A percentile compares a stretch with the other conserved stretches of the same genome.
These are phyloP conservation scores for Drosophila parthenogenetica DNA, from an alignment of 2,888 invertebrate species.

Conservation along the genomic window DNA sequence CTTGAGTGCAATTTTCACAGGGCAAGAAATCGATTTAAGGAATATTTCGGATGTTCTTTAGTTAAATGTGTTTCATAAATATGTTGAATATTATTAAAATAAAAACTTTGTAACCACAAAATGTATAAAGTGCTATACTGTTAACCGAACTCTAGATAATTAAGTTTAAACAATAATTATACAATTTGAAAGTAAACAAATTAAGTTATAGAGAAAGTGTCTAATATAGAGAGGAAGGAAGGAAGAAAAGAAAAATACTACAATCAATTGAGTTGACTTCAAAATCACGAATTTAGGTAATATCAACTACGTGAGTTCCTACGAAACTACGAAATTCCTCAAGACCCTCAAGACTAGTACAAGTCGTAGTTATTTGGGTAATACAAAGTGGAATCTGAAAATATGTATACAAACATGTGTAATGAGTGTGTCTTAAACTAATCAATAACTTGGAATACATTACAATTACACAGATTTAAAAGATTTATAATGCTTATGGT, in stretches of 20 bases:
- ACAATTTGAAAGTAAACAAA: conserved; percentile 9
- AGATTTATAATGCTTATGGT: conserved; percentile 10
- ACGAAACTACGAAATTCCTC: conserved; percentile 12
- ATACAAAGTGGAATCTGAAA: conserved; percentile 1
- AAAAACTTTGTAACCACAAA: background rate
- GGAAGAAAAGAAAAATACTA: conserved; percentile 2
- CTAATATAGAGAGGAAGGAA: conserved; percentile 1
- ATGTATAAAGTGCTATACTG: conserved; percentile 5
- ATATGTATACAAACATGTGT: conserved; percentile 19
- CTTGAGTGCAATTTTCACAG: conserved; percentile 47
- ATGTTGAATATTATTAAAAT: conserved; percentile 33
- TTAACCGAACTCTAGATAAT: conserved; percentile 8
- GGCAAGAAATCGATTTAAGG: conserved; percentile 66
- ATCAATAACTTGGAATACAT: conserved; percentile 39
- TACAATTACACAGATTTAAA: background rate
- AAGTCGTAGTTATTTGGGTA: background rate
- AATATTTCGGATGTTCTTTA: conserved; percentile 56
- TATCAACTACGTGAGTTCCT: conserved; percentile 6
- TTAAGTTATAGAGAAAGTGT: conserved; percentile 10
- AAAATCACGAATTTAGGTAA: conserved; percentile 21
- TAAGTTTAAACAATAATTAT: background rate
- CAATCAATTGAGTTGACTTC: conserved; percentile 21
- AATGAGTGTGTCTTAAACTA: conserved; percentile 23
- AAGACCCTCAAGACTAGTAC: background rate
- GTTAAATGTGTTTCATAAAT: conserved; percentile 52